Evolutionary conservation across 2,888 invertebrate species (phyloP).

Genomic region (Drosophila neoperkinsi): DNA sequence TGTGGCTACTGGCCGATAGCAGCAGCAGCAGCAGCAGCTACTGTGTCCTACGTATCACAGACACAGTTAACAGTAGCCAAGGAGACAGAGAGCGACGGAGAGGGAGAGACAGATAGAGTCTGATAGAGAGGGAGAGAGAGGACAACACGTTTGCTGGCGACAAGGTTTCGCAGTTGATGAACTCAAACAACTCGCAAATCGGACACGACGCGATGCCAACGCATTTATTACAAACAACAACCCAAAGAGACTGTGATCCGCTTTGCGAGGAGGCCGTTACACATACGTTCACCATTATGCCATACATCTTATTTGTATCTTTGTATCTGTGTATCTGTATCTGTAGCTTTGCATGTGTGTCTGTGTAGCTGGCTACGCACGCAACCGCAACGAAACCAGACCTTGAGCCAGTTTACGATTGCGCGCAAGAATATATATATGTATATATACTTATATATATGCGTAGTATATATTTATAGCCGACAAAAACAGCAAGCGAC

Average conservation of each 20-base stretch:
- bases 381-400: conserved; percentile 70
- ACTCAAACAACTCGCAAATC: conserved; percentile 54
- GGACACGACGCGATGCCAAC: conserved; percentile 51
- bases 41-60: conserved; percentile 31
- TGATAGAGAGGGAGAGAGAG: not conserved
- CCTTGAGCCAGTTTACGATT: conserved; percentile 78
- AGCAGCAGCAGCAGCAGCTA: conserved; percentile 36
- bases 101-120: not conserved
- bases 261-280: conserved; percentile 64
- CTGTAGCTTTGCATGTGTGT: conserved; percentile 23
- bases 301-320: conserved; percentile 1
- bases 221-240: conserved; percentile 51
- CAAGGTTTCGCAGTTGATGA: conserved; percentile 75
- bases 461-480: conserved; percentile 1
- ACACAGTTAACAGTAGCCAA: conserved; percentile 47
- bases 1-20: conserved; percentile 62
- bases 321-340: not conserved
- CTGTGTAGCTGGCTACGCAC: conserved; percentile 37
- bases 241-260: conserved; percentile 64
- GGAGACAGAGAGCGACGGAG: conserved; percentile 59
- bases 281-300: conserved; percentile 33
- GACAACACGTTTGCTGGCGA: conserved; percentile 61
- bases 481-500: conserved; percentile 16
- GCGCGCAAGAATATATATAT: conserved; percentile 58
- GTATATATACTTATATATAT: not conserved